Evolutionary conservation across 2,888 invertebrate species (phyloP).

Genomic region (Agrochola macilenta): DNA sequence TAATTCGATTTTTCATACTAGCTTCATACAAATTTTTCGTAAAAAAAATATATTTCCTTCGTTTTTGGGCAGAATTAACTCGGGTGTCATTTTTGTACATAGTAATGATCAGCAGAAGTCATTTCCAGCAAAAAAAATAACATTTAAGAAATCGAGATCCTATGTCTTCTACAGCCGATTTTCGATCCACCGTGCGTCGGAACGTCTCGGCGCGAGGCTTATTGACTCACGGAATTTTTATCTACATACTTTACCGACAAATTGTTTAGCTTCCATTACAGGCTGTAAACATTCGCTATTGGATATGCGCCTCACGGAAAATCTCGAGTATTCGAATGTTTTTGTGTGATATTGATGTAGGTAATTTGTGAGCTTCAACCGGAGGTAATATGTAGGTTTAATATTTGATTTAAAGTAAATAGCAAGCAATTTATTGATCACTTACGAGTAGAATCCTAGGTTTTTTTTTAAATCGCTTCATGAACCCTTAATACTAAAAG

Average conservation of each 20-base stretch:
- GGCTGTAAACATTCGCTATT: constrained; percentile 28
- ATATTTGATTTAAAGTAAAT: background rate
- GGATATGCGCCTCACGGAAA: constrained; percentile 11
- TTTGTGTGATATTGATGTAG: constrained; percentile 5
- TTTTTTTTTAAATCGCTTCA: background rate
- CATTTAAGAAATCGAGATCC: no score
- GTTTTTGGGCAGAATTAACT: no score
- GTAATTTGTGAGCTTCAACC: constrained; percentile 18
- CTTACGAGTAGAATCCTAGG: no score
- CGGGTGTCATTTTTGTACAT: no score
- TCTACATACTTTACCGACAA: constrained; percentile 52
- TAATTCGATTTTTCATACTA: no score
- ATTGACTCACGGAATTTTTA: constrained; percentile 61
- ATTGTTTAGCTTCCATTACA: constrained; percentile 56
- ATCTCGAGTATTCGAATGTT: constrained; percentile 11
- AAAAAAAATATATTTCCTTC: no score
- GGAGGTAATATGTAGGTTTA: background rate
- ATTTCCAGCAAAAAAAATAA: no score
- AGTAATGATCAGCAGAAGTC: no score
- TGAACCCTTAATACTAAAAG: background rate
- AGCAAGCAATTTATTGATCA: background rate
- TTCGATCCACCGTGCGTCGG: no score
- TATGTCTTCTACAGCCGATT: no score
- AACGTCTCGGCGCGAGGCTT: constrained; percentile 35
- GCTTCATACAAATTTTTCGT: no score